Base-by-base conservation (phyloP, 2,113 vertebrate genomes). In the Oncorhynchus clarkii region DNA sequence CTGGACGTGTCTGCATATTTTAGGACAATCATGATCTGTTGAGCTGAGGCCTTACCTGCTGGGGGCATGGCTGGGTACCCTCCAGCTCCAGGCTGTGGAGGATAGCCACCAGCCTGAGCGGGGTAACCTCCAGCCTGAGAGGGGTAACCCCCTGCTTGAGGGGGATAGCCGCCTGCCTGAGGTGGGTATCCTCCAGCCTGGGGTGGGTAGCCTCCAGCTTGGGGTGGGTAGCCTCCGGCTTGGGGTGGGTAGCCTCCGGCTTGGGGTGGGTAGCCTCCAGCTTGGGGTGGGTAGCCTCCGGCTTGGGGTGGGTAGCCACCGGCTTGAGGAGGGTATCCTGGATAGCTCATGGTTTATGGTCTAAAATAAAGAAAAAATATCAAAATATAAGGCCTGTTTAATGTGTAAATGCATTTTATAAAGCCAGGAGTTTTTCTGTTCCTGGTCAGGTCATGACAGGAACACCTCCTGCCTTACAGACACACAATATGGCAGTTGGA, bases 281-380 rank as follows among this genome's bases (percentile, higher is more conserved):
- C 18, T 2, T 96, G 93, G 0, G 85, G 9, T 45, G 39, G 93
- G 78, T 93, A 93, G 4, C 3, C 85, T 0, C 92, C 89, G 0
- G 89, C 22, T 59, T 27, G 27, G 27, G 27, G 27, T 27, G 27
- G 27, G 27, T 27, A 93, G 0, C 12, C 83, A 0, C 91, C 89
- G 0, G 85, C 5, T 29, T 92, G 91, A 0, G 82, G 88, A 9
- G 91, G 92, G 77, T 84, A 84, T 70, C 97, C 96, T 0, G 96
- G 96, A 82, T 97, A 98, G 85, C 94, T 99, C 97, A 99, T 99
- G 48, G 70, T 88, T 86, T 49, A 71, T 74, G 81, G 16, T 67
- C 16, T 34, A 18, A 34, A 68, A 39, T 20, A 20, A 34, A 1
- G 29, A 34, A n/a, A 31, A 31, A 16, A 18, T 18, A 68, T 16